Base-by-base conservation (phyloP, 2,113 vertebrate genomes). In the Trachemys scripta region DNA sequence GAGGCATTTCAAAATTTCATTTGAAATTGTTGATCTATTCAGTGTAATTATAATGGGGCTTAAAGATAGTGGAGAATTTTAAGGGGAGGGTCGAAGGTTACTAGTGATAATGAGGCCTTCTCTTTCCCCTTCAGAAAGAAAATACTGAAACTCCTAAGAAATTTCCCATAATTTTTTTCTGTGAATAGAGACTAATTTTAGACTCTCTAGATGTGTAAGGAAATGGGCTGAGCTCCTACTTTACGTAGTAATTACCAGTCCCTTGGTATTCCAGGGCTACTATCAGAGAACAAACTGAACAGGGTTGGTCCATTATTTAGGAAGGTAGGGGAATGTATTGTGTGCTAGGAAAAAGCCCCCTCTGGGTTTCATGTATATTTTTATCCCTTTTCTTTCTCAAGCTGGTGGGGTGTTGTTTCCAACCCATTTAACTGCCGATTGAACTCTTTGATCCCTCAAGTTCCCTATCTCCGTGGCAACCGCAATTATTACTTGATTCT, bases 401-500 rank as follows among this genome's bases (percentile, higher is more conserved):
- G 93, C 96, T 97, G 92, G 56, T 95, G 96, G 94, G 87, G 94
- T 95, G 95, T 97, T 98, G 89, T 98, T 98, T 98, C 98, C 98
- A 98, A 97, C 97, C 98, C 97, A 98, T 98, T 98, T 98, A 98
- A 97, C 98, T 98, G 97, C 96, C 98, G 98, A 98, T 98, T 98
- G 97, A 98, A 97, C 97, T 98, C 91, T 89, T 96, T 97, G 95
- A 98, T 98, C 96, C 95, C 95, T 98, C 93, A 97, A 96, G 96
- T 98, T 98, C 95, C 80, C 94, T 81, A 97, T 98, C 96, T 98
- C 98, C 97, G 96, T 98, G 97, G 98, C 98, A 98, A 98, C 98
- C 80, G 96, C 92, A 97, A 96, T 98, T 94, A 95, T 96, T 98
- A 98, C 97, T 98, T 57, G 81, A 97, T 96, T 97, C 92, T 97